phyloP scores from a whole-genome alignment of 2,888 invertebrate species.

The Acleris literana region DNA sequence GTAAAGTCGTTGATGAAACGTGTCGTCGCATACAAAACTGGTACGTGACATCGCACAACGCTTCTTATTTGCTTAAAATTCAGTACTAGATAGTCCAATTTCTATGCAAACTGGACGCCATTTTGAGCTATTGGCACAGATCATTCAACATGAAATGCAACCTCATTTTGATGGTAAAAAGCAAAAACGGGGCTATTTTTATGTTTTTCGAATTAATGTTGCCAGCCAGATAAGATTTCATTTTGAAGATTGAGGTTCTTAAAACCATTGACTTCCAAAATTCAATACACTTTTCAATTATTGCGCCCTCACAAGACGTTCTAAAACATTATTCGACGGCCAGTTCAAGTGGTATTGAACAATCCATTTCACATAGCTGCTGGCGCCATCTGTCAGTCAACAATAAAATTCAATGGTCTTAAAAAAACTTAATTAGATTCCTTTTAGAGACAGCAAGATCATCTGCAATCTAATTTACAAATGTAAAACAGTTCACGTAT shows the following conservation, averaged over 20 bases:
- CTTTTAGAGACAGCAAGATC: conserved; percentile 74
- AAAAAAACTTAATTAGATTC: conserved; percentile 80
- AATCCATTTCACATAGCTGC: conserved; percentile 76
- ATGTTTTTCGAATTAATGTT: too few species aligned
- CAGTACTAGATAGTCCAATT: too few species aligned
- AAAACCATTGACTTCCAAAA: too few species aligned
- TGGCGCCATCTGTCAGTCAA: conserved; percentile 82
- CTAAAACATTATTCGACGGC: conserved; percentile 46
- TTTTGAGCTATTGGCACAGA: too few species aligned
- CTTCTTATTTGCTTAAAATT: conserved; percentile 40
- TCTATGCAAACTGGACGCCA: too few species aligned
- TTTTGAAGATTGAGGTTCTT: too few species aligned
- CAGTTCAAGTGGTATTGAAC: conserved; percentile 41
- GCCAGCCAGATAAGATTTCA: too few species aligned
- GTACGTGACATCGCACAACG: conserved; percentile 51
- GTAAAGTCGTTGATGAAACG: conserved; percentile 44
- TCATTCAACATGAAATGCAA: conserved; percentile 23
- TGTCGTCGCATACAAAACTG: conserved; percentile 51
- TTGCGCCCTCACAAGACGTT: conserved; percentile 36
- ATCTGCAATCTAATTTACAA: conserved; percentile 44
- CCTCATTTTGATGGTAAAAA: background rate
- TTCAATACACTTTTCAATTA: conserved; percentile 13
- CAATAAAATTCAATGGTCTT: conserved; percentile 74
- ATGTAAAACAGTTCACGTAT: background rate
- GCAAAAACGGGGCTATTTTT: too few species aligned